Conservation (phyloP, 2,113 vertebrate genomes). For the Miniopterus natalensis region DNA sequence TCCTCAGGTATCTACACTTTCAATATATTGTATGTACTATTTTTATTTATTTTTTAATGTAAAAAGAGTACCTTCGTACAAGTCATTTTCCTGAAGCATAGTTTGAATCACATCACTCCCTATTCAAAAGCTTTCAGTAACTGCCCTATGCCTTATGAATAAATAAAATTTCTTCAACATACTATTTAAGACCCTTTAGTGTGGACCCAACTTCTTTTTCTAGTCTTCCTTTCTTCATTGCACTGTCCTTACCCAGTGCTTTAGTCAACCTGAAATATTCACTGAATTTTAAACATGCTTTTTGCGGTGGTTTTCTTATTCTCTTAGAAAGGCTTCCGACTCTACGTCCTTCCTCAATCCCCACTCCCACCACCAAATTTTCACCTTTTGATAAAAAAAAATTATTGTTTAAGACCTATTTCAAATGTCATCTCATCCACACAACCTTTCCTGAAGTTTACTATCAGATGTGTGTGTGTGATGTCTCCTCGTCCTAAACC, state of each 20-base stretch:
- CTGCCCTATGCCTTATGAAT: neutral
- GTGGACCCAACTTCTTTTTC: neutral
- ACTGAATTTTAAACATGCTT: neutral
- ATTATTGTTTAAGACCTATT: neutral
- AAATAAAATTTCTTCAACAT: neutral
- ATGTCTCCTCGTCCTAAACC: neutral
- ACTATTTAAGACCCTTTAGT: neutral
- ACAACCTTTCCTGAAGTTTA: conserved; percentile 33
- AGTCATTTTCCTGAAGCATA: neutral
- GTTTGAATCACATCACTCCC: neutral
- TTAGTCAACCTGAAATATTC: neutral
- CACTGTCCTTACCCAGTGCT: neutral
- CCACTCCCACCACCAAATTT: neutral
- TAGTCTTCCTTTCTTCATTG: conserved; percentile 1
- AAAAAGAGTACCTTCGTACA: neutral
- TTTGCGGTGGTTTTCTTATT: neutral
- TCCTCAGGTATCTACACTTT: neutral
- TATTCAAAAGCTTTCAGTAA: neutral
- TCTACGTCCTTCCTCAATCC: neutral
- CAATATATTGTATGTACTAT: neutral
- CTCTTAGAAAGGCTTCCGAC: neutral
- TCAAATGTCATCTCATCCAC: neutral
- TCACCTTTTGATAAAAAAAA: conserved; percentile 4
- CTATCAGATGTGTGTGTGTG: neutral
- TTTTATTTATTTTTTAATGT: neutral